Percentiles rank a stretch among this genome's conserved stretches.
Evolutionary conservation across 2,797 vertebrate species (phyloP).

Genomic region (Phyllotis vaccarum): DNA sequence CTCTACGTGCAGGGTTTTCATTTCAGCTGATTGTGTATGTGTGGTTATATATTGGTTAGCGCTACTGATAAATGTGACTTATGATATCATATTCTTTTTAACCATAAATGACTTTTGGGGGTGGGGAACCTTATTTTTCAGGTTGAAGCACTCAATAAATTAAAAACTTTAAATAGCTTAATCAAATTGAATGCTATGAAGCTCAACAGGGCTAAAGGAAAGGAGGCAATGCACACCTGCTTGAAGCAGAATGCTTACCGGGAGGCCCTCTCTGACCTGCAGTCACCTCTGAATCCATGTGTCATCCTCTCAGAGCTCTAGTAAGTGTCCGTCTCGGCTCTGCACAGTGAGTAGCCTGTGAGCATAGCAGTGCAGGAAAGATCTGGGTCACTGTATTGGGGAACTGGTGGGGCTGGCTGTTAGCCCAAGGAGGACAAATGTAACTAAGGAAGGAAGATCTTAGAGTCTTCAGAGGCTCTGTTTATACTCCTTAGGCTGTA

Average conservation of each 20-base stretch:
- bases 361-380: constrained; percentile 26
- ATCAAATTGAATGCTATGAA: constrained; percentile 97
- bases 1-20: constrained; percentile 13
- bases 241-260: constrained; percentile 96
- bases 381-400: background rate
- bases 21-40: background rate
- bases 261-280: constrained; percentile 95
- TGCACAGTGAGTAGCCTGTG: background rate
- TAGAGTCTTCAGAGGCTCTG: background rate
- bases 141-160: constrained; percentile 98
- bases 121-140: constrained; percentile 84
- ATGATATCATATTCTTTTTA: constrained; percentile 58
- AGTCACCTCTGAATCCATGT: constrained; percentile 96
- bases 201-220: constrained; percentile 93
- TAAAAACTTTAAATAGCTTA: constrained; percentile 97
- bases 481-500: background rate
- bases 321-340: constrained; percentile 88
- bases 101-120: constrained; percentile 59
- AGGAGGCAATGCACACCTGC: constrained; percentile 97
- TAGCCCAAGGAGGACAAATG: background rate
- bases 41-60: background rate
- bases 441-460: constrained; percentile 23
- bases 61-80: background rate
- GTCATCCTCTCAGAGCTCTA: constrained; percentile 96
- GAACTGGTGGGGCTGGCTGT: background rate